A percentile compares a stretch with the other conserved stretches of the same genome.
These are phyloP conservation scores for Corydoras maculifer DNA, from an alignment of 2,113 vertebrate species.

Conservation along the genomic window DNA sequence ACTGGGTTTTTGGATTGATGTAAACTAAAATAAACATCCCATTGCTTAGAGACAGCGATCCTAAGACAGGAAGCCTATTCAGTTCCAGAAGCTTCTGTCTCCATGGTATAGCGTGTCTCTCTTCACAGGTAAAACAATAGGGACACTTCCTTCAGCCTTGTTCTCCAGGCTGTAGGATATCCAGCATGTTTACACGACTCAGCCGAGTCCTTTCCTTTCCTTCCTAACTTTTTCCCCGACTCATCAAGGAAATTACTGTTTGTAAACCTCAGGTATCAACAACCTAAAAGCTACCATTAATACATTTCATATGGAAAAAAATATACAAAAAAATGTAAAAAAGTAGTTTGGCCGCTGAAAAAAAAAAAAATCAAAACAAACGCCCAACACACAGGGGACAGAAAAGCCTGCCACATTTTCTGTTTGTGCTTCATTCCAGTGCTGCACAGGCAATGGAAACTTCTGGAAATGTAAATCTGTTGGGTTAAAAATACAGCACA, in stretches of 20 bases:
- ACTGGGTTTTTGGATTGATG: neutral
- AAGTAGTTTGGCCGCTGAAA: slow-evolving; percentile 27
- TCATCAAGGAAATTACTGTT: slow-evolving; percentile 68
- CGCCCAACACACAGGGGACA: slow-evolving; percentile 41
- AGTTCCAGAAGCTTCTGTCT: slow-evolving; percentile 17
- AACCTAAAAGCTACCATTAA: slow-evolving; percentile 54
- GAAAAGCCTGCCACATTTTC: slow-evolving; percentile 45
- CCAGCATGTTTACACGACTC: slow-evolving; percentile 52
- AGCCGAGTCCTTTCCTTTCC: slow-evolving; percentile 36
- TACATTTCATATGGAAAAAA: slow-evolving; percentile 43
- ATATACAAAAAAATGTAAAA: slow-evolving; percentile 37
- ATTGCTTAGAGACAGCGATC: neutral
- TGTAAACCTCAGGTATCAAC: slow-evolving; percentile 63
- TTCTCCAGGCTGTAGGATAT: slow-evolving; percentile 42
- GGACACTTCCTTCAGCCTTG: slow-evolving; percentile 49
- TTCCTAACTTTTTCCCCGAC: slow-evolving; percentile 52
- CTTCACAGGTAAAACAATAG: slow-evolving; percentile 56
- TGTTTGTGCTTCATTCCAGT: slow-evolving; percentile 61
- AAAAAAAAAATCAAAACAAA: slow-evolving; percentile 48
- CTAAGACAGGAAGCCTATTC: slow-evolving; percentile 12
- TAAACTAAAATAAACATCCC: neutral
- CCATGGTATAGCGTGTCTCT: slow-evolving; percentile 31
- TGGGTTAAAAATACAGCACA: slow-evolving; percentile 72
- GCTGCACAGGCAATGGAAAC: slow-evolving; percentile 70
- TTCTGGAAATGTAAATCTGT: slow-evolving; percentile 73